These are phyloP conservation scores for Boloria selene DNA, from an alignment of 2,888 invertebrate species.

Conservation along the genomic window DNA sequence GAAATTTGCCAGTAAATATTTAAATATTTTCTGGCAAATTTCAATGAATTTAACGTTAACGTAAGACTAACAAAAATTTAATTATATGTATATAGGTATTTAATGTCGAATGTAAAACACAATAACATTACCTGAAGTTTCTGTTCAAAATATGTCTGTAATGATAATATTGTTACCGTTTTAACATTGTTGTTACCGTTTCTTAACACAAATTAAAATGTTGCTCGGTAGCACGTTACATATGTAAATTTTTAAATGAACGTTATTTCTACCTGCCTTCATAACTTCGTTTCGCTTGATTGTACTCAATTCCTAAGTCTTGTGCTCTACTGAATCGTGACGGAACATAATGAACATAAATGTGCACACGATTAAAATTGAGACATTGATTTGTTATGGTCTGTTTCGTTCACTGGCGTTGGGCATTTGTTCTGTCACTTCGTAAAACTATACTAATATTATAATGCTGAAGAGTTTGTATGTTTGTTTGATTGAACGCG, in stretches of 20 bases:
- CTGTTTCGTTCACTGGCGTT: slow-evolving; percentile 28
- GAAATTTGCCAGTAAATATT: too few relatives aligned
- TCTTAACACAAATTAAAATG: slow-evolving; percentile 39
- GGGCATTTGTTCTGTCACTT: slow-evolving; percentile 25
- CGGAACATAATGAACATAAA: slow-evolving; percentile 39
- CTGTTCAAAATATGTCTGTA: too few relatives aligned
- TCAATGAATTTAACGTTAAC: too few relatives aligned
- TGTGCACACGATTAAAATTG: slow-evolving; percentile 39
- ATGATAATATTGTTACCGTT: neutral
- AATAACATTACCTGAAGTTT: too few relatives aligned
- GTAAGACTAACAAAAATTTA: too few relatives aligned
- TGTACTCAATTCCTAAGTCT: slow-evolving; percentile 35
- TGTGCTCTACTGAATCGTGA: slow-evolving; percentile 39
- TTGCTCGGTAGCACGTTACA: slow-evolving; percentile 27
- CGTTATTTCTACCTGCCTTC: slow-evolving; percentile 36
- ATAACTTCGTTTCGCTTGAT: slow-evolving; percentile 39
- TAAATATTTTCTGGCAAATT: too few relatives aligned
- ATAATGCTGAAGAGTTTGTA: too few relatives aligned
- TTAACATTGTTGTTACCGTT: slow-evolving; percentile 13
- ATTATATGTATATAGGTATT: too few relatives aligned
- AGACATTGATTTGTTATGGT: slow-evolving; percentile 42
- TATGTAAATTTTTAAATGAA: slow-evolving; percentile 37
- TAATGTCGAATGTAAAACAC: too few relatives aligned
- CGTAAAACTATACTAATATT: too few relatives aligned
- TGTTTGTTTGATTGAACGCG: too few relatives aligned